phyloP scores from a whole-genome alignment of 2,797 vertebrate species.

The Gephyroberyx darwinii region DNA sequence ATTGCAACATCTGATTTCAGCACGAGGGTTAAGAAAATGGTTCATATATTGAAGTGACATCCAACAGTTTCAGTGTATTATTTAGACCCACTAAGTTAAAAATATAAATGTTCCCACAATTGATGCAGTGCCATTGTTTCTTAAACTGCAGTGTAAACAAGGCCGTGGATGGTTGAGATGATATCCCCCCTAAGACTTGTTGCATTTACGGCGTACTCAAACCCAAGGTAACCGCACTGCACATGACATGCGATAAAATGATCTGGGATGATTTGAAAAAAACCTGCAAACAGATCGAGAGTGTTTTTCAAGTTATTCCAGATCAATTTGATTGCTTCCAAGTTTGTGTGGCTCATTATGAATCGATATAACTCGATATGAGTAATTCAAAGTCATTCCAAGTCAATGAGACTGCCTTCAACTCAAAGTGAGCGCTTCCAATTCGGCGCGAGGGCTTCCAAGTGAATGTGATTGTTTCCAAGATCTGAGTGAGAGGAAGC shows the following conservation, averaged over 20 bases:
- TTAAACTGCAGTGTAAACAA: slow-evolving; percentile 12
- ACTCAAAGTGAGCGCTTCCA: slow-evolving; percentile 24
- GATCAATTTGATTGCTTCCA: slow-evolving; percentile 19
- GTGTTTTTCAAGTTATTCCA: slow-evolving; percentile 35
- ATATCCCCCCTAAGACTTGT: not conserved
- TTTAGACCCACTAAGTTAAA: not conserved
- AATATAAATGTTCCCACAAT: not conserved
- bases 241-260: slow-evolving; percentile 14
- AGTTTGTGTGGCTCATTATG: slow-evolving; percentile 14
- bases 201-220: slow-evolving; percentile 4
- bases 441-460: slow-evolving; percentile 7
- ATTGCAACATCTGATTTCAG: slow-evolving; percentile 21
- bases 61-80: slow-evolving; percentile 9
- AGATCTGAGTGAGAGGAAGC: slow-evolving; percentile 20
- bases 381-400: slow-evolving; percentile 30
- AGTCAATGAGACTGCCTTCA: slow-evolving; percentile 26
- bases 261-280: slow-evolving; percentile 36
- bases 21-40: slow-evolving; percentile 4
- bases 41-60: slow-evolving; percentile 14
- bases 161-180: not conserved
- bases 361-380: slow-evolving; percentile 12
- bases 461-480: slow-evolving; percentile 26
- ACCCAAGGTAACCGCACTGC: slow-evolving; percentile 15
- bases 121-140: not conserved
- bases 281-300: not conserved